Percentiles rank a stretch among this genome's conserved stretches.
phyloP scores from a whole-genome alignment of 1,140 invertebrate genomes.

The Platyura marginata region DNA sequence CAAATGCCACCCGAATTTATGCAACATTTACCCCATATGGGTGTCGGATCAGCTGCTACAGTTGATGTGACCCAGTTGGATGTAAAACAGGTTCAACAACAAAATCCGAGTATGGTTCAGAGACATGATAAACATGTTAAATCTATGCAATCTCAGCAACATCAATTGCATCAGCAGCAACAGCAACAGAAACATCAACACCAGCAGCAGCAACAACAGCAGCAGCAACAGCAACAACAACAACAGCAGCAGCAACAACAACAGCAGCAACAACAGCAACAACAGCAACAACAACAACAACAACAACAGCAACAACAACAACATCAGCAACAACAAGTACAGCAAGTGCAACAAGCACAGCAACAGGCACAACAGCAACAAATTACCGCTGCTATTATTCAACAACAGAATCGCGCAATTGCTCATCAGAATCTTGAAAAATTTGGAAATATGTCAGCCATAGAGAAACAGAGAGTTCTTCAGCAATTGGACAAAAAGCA shows the following conservation, averaged over 20 bases:
- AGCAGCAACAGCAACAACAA: slow-evolving; percentile 10
- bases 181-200: slow-evolving; percentile 13
- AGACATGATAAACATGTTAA: not conserved
- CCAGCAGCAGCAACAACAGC: slow-evolving; percentile 9
- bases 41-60: not conserved
- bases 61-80: not conserved
- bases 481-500: slow-evolving; percentile 29
- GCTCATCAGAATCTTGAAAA: slow-evolving; percentile 35
- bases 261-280: not conserved
- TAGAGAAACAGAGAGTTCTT: slow-evolving; percentile 31
- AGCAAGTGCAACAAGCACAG: not conserved
- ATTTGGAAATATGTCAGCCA: slow-evolving; percentile 26
- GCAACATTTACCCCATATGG: slow-evolving; percentile 25
- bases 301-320: not conserved
- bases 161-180: slow-evolving; percentile 5
- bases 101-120: too few relatives aligned
- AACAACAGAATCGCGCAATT: slow-evolving; percentile 33
- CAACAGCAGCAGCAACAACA: slow-evolving; percentile 11
- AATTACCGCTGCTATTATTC: slow-evolving; percentile 32
- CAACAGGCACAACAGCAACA: slow-evolving; percentile 14
- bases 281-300: not conserved
- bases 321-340: not conserved
- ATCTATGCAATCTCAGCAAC: slow-evolving; percentile 6
- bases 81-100: not conserved
- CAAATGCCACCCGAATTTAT: slow-evolving; percentile 23